Evolutionary conservation across 23 tunicate species (phyloP).

Genomic region (Styela clava): DNA sequence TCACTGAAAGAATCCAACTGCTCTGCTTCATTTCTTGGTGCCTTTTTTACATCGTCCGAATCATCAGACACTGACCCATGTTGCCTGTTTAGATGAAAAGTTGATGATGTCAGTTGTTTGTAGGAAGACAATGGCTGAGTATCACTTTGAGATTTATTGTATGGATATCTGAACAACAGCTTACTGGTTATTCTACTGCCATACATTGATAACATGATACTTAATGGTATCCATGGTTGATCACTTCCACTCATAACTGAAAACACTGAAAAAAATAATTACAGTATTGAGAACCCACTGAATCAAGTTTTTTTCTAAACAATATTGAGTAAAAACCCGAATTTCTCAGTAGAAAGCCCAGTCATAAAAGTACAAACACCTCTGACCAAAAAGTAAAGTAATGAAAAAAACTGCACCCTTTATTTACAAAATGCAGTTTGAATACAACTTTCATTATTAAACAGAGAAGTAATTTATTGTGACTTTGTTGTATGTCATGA

Average conservation of each 20-base stretch:
- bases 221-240: conserved; percentile 75
- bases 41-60: conserved; percentile 6
- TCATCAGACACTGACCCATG: conserved; percentile 15
- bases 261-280: background rate
- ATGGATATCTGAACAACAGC: conserved; percentile 77
- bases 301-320: too few relatives aligned
- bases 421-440: too few relatives aligned
- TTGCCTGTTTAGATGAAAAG: conserved; percentile 48
- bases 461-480: too few relatives aligned
- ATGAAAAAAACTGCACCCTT: too few relatives aligned
- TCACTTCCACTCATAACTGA: conserved; percentile 13
- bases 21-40: conserved; percentile 43
- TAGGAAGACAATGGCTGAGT: conserved; percentile 15
- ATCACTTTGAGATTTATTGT: conserved; percentile 7
- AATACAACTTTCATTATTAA: too few relatives aligned
- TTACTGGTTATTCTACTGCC: conserved; percentile 81
- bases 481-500: too few relatives aligned
- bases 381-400: too few relatives aligned
- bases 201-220: conserved; percentile 86
- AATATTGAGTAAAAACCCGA: too few relatives aligned
- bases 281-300: too few relatives aligned
- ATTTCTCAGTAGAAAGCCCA: too few relatives aligned
- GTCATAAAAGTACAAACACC: too few relatives aligned
- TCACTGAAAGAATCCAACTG: conserved; percentile 74
- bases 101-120: conserved; percentile 63